These are phyloP conservation scores for Serrognathus titanus DNA, from an alignment of 2,888 invertebrate genomes.

Conservation along the genomic window DNA sequence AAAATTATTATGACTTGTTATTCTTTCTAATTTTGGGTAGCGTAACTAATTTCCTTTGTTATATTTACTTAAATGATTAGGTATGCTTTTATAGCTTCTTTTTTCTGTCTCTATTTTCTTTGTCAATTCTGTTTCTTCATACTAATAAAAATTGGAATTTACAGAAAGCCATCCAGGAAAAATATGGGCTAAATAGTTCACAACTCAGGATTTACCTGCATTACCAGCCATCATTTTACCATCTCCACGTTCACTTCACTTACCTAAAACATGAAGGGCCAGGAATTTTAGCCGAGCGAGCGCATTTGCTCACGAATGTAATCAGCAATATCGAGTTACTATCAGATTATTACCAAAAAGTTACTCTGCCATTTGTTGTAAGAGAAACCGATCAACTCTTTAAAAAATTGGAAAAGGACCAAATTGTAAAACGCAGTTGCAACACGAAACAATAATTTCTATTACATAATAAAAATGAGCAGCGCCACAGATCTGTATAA, in stretches of 20 bases:
- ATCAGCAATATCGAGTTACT: constrained; percentile 85
- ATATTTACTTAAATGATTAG: constrained; percentile 4
- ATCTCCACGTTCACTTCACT: constrained; percentile 92
- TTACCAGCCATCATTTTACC: constrained; percentile 96
- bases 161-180: constrained; percentile 71
- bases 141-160: constrained; percentile 31
- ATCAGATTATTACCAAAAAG: constrained; percentile 79
- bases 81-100: neutral
- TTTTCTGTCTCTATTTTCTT: neutral
- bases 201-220: constrained; percentile 85
- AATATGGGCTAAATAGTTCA: constrained; percentile 66
- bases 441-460: constrained; percentile 15
- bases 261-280: constrained; percentile 75
- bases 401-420: constrained; percentile 59
- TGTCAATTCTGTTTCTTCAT: too few species aligned
- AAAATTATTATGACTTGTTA: neutral
- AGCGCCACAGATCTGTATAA: neutral
- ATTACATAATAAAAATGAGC: constrained; percentile 1
- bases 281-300: constrained; percentile 79
- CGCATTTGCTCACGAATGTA: constrained; percentile 83
- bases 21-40: too few species aligned
- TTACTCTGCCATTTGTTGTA: constrained; percentile 76
- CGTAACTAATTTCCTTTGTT: neutral
- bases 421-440: constrained; percentile 47
- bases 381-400: constrained; percentile 73